phyloP scores from a whole-genome alignment of 2,113 vertebrate genomes.

The Salvelinus namaycush region DNA sequence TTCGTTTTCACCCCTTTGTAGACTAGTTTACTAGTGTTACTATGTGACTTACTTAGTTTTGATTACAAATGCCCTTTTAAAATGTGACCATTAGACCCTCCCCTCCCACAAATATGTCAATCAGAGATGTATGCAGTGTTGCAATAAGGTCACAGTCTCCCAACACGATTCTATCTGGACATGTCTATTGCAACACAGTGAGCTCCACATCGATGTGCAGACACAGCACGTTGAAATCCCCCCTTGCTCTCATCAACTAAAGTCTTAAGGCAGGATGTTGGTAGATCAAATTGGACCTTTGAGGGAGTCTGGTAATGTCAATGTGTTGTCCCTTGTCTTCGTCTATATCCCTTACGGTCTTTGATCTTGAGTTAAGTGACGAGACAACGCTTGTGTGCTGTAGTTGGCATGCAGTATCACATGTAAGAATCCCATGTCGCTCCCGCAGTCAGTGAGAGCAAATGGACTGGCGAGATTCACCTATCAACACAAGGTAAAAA shows the following conservation, averaged over 20 bases:
- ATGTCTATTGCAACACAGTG: neutral
- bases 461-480: neutral
- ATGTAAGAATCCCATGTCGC: slow-evolving; percentile 35
- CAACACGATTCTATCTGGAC: neutral
- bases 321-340: too few relatives aligned
- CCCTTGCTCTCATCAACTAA: neutral
- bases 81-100: neutral
- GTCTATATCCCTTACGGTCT: neutral
- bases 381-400: neutral
- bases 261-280: neutral
- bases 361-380: neutral
- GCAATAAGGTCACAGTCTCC: slow-evolving; percentile 22
- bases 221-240: neutral
- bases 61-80: neutral
- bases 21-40: slow-evolving; percentile 11
- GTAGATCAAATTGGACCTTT: neutral
- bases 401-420: slow-evolving; percentile 19
- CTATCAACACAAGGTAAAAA: slow-evolving; percentile 27
- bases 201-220: neutral
- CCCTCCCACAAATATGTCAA: neutral
- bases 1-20: neutral
- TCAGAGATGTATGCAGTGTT: neutral
- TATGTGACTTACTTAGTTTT: slow-evolving; percentile 23
- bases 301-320: neutral
- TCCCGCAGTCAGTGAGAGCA: slow-evolving; percentile 1